Base-by-base conservation (phyloP, 1,140 invertebrate species). In the Drosophila eugracilis region DNA sequence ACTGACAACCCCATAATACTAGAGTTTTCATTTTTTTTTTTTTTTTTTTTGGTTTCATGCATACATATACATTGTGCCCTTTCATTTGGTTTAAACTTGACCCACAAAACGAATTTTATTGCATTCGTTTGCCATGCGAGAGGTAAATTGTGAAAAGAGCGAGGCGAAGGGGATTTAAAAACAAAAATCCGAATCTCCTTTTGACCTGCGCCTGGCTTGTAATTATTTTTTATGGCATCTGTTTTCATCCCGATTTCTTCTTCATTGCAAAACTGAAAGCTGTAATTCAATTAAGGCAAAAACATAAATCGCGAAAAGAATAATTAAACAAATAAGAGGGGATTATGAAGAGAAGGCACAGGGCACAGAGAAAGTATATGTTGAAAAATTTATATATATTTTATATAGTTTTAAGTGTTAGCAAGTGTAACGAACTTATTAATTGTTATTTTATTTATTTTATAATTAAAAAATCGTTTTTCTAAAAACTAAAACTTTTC, bases 41-140 rank as follows among this genome's bases (percentile, higher is more conserved):
- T 14, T 30, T 36, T 10, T 30, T 32, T 24, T 26, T 36, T 24
- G 22, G 21, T 12, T 24, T 9, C 34, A 52, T 26, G 14, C 15
- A 44, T 24, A 5, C 34, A 52, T 26, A 10, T 12, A 44, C 32
- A 45, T 32, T 7, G 6, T 49, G 52, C 36, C 45, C 65, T 45
- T 66, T 62, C 54, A 75, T 63, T 84, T 50, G 65, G 37, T 53
- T 55, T 84, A 79, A 86, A 80, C 81, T 86, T 86, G 81, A 86
- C 81, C 81, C 81, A 86, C 55, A 85, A 80, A 50, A 53, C 54
- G 57, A 17, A 44, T 62, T 60, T 62, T 22, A 62, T 62, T 62
- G 59, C 59, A 62, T 62, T 62, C 59, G 59, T 60, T 62, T 62
- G 59, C 37, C 36, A 34, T 44, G 54, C 37, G 26, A 42, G 54